These are phyloP conservation scores for Seriola rivoliana DNA, from an alignment of 2,113 vertebrate genomes.

Conservation along the genomic window DNA sequence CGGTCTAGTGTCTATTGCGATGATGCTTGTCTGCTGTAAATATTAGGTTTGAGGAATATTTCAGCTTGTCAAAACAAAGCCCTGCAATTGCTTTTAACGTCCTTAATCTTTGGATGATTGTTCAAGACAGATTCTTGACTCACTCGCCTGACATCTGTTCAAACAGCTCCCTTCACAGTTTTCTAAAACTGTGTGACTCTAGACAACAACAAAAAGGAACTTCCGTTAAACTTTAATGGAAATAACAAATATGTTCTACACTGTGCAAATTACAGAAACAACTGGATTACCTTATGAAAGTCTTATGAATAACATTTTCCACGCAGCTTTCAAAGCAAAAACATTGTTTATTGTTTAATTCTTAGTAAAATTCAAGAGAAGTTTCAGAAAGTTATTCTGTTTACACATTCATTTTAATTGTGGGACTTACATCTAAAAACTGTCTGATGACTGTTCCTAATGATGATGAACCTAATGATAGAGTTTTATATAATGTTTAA, in stretches of 20 bases:
- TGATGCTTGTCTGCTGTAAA: slow-evolving; percentile 85
- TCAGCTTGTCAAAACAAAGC: slow-evolving; percentile 86
- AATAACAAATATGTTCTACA: neutral
- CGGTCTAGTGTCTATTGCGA: slow-evolving; percentile 71
- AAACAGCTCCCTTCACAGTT: slow-evolving; percentile 43
- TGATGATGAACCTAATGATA: slow-evolving; percentile 16
- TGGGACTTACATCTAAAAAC: neutral
- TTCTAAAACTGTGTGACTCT: neutral
- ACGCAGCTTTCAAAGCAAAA: neutral
- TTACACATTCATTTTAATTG: neutral
- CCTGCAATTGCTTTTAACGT: slow-evolving; percentile 82
- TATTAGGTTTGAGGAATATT: slow-evolving; percentile 83
- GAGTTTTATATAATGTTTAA: neutral
- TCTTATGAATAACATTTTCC: neutral
- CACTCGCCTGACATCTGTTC: slow-evolving; percentile 76
- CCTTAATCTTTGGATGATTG: slow-evolving; percentile 82
- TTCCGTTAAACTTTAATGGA: neutral
- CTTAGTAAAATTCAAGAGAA: neutral
- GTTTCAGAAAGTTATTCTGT: too few relatives aligned
- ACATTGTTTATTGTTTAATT: neutral
- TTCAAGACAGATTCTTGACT: slow-evolving; percentile 81
- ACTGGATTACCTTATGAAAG: neutral
- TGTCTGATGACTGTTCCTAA: slow-evolving; percentile 25
- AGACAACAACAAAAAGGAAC: neutral
- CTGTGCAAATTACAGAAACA: neutral